Base-by-base conservation (phyloP, 2,888 invertebrate genomes). In the Steinernema hermaphroditum region DNA sequence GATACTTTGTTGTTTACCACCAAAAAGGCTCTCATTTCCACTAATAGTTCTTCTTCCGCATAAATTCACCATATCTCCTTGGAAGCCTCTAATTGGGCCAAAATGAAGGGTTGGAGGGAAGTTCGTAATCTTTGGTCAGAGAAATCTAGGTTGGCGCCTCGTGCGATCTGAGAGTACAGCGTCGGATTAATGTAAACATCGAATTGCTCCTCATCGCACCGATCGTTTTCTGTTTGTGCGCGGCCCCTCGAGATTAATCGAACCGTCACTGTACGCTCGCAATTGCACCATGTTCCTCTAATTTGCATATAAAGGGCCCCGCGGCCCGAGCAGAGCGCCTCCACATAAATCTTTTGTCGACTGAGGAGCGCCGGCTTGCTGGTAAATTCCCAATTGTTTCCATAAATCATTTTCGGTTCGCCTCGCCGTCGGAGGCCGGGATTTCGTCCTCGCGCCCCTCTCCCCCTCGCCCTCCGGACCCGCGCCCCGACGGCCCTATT, bases 311-410 rank as follows among this genome's bases (percentile, higher is more conserved):
- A 54, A 54, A 54, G 19, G 54, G 54, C 22, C 27, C 46, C 19
- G 54, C 24, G 27, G 54, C 24, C 24, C 27, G 2, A 8, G 46
- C 9, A 12, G 54, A 54, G 54, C 54, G 54, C 54, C 19, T 54
- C 27, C 54, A 54, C 54, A 54, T 54, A 54, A 54, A 54, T 54
- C 54, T 54, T 54, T 54, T 54, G 54, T 54, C 54, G 54, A 27
- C 24, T 27, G 54, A 14, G 54, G 54, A 19, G 54, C 54, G 54
- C 54, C 54, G 54, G 54, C 54, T 54, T 24, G 54, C 54, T 54
- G 54, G 54, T 54, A 54, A 54, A 54, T 54, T 54, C 54, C 54
- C 54, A 54, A 54, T 54, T 54, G 54, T 54, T 54, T 54, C 54
- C 54, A 54, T 54, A 54, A 54, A 54, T 54, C 54, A 54, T 54